Conservation (phyloP, 2,797 vertebrate genomes). For the Myiotriccus ornatus region DNA sequence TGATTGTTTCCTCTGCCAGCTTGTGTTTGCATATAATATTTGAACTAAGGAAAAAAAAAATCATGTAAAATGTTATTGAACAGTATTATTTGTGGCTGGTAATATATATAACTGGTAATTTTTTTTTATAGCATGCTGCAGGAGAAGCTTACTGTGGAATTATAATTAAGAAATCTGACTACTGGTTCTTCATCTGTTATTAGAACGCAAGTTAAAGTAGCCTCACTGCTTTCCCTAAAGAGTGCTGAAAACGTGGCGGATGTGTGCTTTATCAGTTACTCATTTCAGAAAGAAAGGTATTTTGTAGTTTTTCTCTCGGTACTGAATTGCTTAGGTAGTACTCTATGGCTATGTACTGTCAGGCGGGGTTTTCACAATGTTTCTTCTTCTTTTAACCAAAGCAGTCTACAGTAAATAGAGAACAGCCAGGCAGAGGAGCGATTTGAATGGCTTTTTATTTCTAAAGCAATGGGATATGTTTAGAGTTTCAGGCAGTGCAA, state of each 20-base stretch:
- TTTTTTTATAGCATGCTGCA: not conserved
- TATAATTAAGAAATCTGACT: not conserved
- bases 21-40: not conserved
- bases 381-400: not conserved
- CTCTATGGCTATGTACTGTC: not conserved
- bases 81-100: not conserved
- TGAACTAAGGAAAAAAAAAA: not conserved
- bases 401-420: not conserved
- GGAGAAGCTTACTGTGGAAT: not conserved
- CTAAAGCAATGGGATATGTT: not conserved
- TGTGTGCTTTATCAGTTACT: not conserved
- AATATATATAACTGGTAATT: not conserved
- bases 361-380: not conserved
- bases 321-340: not conserved
- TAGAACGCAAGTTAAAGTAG: not conserved
- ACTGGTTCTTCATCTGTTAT: not conserved
- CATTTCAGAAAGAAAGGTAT: not conserved
- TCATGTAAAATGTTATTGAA: not conserved
- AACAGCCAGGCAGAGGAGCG: not conserved
- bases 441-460: not conserved
- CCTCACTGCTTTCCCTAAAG: not conserved
- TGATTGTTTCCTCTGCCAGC: not conserved
- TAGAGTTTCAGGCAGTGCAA: not conserved
- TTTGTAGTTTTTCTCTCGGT: not conserved
- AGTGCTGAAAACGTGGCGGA: not conserved